Conservation (phyloP, 2,113 vertebrate genomes). For the Elephas maximus region DNA sequence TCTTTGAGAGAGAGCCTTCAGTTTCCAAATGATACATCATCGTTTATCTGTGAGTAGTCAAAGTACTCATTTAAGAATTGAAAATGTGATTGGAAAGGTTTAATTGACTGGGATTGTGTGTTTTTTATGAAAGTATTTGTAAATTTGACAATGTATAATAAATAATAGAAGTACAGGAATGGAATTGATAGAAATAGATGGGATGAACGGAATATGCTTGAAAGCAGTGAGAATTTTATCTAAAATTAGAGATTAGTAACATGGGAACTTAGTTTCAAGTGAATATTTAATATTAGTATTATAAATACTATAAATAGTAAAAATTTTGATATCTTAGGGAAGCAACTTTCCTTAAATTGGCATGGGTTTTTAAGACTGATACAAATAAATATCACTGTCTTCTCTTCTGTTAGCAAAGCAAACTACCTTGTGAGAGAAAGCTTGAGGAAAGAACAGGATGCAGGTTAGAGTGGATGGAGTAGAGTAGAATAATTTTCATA, state of each 20-base stretch:
- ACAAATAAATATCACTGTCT: constrained; percentile 23
- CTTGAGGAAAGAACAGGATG: constrained; percentile 8
- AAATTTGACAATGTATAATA: constrained; percentile 30
- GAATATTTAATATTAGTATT: constrained; percentile 10
- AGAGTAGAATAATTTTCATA: constrained; percentile 7
- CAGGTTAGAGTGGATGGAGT: not conserved
- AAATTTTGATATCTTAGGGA: constrained; percentile 6
- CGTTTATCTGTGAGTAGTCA: constrained; percentile 86
- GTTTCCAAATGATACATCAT: constrained; percentile 73
- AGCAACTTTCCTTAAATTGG: constrained; percentile 27
- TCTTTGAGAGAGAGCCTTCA: constrained; percentile 72
- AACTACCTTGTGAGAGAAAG: constrained; percentile 36
- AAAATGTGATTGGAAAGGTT: constrained; percentile 55
- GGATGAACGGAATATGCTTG: constrained; percentile 50
- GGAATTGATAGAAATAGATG: constrained; percentile 39
- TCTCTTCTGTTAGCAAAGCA: constrained; percentile 59
- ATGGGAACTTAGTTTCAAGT: constrained; percentile 56
- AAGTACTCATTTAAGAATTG: constrained; percentile 59
- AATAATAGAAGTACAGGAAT: not conserved
- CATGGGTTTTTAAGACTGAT: constrained; percentile 54
- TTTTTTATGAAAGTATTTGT: constrained; percentile 63
- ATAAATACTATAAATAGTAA: constrained; percentile 28
- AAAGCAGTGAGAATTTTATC: constrained; percentile 30
- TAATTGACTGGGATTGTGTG: not conserved
- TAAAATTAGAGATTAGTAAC: constrained; percentile 50